Base-by-base conservation (phyloP, 2,888 invertebrate genomes). In the Torymus texanus region DNA sequence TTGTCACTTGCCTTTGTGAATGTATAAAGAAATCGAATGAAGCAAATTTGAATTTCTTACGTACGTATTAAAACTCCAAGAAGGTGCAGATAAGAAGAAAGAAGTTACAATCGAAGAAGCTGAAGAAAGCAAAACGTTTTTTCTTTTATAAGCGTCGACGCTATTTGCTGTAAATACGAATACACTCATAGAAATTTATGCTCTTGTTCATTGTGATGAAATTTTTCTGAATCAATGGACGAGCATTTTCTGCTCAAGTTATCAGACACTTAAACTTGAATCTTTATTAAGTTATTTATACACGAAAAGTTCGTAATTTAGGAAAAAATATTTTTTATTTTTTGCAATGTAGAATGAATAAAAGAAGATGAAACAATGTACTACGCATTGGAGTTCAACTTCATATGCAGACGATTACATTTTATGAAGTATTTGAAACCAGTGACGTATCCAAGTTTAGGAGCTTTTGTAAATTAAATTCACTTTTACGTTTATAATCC, bases 271-370 rank as follows among this genome's bases (percentile, higher is more conserved):
- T 72, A 10, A 73, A 75, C 75, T 56, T 10, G 13, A 58, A 71
- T 72, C 58, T 76, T 67, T 63, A 65, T 65, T 76, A 80, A 78
- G 59, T 80, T 81, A 81, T 81, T 78, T 80, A 77, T 74, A 77
- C 21, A 74, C 24, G 8, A 58, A 76, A 74, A 65, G 12, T 61
- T 51, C 66, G 53, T 41, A 72, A 58, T 63, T 73, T 66, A 62
- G 41, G 63, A 29, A 70, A 61, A 80, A 24, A 78, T 74, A 21
- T 78, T 72, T 75, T 78, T 81, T 75, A 67, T 71, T 80, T 74
- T 79, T 75, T 76, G 74, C 77, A 80, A 56, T 29, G 14, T 73
- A 63, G 59, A 58, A 66, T 75, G 24, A 75, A n/a, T n/a, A 75
- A 24, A 66, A 61, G 56, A 24, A 75, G 18, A 71, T 18, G 10